Percentiles rank a stretch among this genome's conserved stretches.
Evolutionary conservation across 2,888 invertebrate species (phyloP).

Genomic region (Aporophyla nigra): DNA sequence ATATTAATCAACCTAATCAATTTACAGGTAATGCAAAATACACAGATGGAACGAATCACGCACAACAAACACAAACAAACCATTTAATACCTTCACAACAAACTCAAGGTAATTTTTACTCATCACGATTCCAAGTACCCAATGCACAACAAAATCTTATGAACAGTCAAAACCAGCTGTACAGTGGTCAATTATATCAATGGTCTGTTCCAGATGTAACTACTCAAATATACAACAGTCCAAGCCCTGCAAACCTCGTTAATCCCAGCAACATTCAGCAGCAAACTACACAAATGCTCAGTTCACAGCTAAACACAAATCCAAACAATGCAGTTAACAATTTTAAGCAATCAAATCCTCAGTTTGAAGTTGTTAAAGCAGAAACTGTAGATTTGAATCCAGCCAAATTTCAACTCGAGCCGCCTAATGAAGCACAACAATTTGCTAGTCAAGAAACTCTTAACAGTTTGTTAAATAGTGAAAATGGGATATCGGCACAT

Average conservation of each 20-base stretch:
- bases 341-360: constrained; percentile 54
- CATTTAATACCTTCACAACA: constrained; percentile 71
- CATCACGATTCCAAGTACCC: constrained; percentile 70
- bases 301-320: constrained; percentile 60
- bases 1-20: constrained; percentile 65
- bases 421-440: constrained; percentile 70
- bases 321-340: constrained; percentile 44
- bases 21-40: constrained; percentile 67
- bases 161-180: constrained; percentile 77
- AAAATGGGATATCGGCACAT: constrained; percentile 84
- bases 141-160: constrained; percentile 62
- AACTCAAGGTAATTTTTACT: constrained; percentile 69
- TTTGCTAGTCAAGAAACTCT: constrained; percentile 77
- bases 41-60: constrained; percentile 65
- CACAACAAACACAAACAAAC: constrained; percentile 66
- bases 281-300: constrained; percentile 64
- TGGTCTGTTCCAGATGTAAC: constrained; percentile 86
- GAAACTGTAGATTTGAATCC: constrained; percentile 74
- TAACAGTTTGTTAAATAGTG: constrained; percentile 75
- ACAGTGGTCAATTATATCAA: constrained; percentile 87
- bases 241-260: constrained; percentile 71
- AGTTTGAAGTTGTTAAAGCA: constrained; percentile 80
- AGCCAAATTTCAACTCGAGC: constrained; percentile 76
- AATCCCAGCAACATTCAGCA: constrained; percentile 65
- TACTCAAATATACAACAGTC: constrained; percentile 81